phyloP scores from a whole-genome alignment of 2,113 vertebrate species.

The Thunnus maccoyii region DNA sequence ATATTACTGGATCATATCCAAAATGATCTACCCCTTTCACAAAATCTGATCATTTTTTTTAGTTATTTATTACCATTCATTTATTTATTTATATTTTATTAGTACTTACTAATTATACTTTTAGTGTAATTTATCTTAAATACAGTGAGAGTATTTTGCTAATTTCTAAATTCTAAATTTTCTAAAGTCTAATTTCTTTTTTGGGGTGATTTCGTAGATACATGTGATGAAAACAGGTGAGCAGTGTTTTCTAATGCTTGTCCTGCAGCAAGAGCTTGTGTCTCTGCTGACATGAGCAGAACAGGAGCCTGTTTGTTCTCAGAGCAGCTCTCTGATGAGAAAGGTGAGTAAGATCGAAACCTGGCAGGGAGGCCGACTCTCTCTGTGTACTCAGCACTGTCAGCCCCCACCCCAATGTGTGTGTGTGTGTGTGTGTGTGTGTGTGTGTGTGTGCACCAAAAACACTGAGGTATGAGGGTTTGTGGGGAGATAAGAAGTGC shows the following conservation, averaged over 20 bases:
- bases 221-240: neutral
- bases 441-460: neutral
- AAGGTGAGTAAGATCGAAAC: slow-evolving; percentile 72
- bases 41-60: too few species aligned
- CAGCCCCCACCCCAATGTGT: slow-evolving; percentile 4
- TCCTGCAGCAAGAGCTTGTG: neutral
- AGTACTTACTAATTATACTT: too few species aligned
- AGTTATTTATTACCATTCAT: too few species aligned
- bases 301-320: slow-evolving; percentile 71
- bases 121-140: too few species aligned
- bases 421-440: neutral
- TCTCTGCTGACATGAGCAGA: slow-evolving; percentile 28
- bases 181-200: too few species aligned
- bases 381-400: slow-evolving; percentile 50
- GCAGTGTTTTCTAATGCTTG: too few species aligned
- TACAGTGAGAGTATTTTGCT: too few species aligned
- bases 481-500: slow-evolving; percentile 11
- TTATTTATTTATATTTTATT: too few species aligned
- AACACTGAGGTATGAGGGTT: slow-evolving; percentile 13
- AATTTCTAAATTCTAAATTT: too few species aligned
- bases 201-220: neutral
- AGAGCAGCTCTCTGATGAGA: slow-evolving; percentile 31
- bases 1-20: too few species aligned
- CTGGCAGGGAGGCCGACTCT: slow-evolving; percentile 52
- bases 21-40: too few species aligned